Conservation (phyloP, 2,888 invertebrate genomes). For the Drosophila nr. perissopoda region DNA sequence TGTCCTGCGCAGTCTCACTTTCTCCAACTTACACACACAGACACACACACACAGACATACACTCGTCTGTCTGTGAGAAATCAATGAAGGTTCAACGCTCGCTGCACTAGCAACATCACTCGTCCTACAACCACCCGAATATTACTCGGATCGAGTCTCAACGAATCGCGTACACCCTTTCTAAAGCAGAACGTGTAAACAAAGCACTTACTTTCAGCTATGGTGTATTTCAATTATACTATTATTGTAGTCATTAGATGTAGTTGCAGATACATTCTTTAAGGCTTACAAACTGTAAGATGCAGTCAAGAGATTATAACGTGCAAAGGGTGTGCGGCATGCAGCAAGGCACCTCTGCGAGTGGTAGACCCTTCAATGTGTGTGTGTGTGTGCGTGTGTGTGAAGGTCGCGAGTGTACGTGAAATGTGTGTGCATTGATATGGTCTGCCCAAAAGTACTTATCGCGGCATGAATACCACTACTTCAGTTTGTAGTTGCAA, state of each 20-base stretch:
- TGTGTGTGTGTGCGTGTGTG: not conserved
- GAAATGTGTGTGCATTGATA: conserved; percentile 32
- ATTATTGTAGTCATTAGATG: not conserved
- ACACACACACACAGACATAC: conserved; percentile 1
- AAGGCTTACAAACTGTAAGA: not conserved
- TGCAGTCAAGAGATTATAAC: not conserved
- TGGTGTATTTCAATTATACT: no score
- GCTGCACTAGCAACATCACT: conserved; percentile 34
- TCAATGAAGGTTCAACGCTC: conserved; percentile 75
- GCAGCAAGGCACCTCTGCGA: conserved; percentile 19
- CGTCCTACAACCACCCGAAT: not conserved
- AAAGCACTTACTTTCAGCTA: not conserved
- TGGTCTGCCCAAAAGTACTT: conserved; percentile 8
- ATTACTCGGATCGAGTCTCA: not conserved
- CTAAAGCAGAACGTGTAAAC: no score
- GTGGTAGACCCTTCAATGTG: not conserved
- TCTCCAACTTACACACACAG: conserved; percentile 26
- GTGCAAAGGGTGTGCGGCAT: conserved; percentile 1
- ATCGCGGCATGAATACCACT: conserved; percentile 9
- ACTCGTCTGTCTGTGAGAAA: conserved; percentile 42
- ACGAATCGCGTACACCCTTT: conserved; percentile 10
- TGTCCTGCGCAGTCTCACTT: conserved; percentile 74
- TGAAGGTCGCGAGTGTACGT: conserved; percentile 31
- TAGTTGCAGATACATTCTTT: not conserved
- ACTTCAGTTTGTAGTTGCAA: not conserved